Base-by-base conservation (phyloP, 2,797 vertebrate genomes). In the Helostoma temminkii region DNA sequence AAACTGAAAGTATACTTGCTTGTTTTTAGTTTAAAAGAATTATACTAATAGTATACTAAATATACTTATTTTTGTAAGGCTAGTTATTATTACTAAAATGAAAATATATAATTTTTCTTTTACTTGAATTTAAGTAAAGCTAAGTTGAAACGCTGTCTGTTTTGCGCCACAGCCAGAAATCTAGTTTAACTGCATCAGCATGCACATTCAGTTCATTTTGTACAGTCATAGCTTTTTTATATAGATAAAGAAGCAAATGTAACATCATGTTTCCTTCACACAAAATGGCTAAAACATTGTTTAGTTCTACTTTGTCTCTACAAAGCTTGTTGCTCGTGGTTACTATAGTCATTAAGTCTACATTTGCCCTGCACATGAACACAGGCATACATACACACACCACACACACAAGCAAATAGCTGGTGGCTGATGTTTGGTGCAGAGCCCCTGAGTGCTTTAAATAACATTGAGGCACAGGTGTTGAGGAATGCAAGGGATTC, bases 381-480 rank as follows among this genome's bases (percentile, higher is more conserved):
- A 18, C 21, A 48, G 36, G 71, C 56, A 66, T 58, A 63, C 74
- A 56, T 53, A 59, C 52, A 50, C 58, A 37, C 21, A 19, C 4
- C 24, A 55, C 61, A 59, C 61, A 59, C 34, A 80, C 21, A 76
- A 59, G 60, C 75, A 90, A 89, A 90, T 86, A 91, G 89, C 86
- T 80, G 9, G 52, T 87, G 80, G 90, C 86, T 86, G 78, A 71
- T 86, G 72, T 77, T 90, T 78, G 79, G 70, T 89, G 84, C 85
- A 87, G 74, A 80, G 78, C 84, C 90, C 85, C 75, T 81, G 84
- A 84, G 84, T 91, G 85, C 88, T 92, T 91, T 89, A 89, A 91
- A 90, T 89, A 91, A 88, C 85, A 87, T 61, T 66, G 86, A 87
- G 82, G 81, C 89, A 85, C 88, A 92, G 89, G 89, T 91, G 91